phyloP scores from a whole-genome alignment of 2,797 vertebrate species.

The Acomys russatus region DNA sequence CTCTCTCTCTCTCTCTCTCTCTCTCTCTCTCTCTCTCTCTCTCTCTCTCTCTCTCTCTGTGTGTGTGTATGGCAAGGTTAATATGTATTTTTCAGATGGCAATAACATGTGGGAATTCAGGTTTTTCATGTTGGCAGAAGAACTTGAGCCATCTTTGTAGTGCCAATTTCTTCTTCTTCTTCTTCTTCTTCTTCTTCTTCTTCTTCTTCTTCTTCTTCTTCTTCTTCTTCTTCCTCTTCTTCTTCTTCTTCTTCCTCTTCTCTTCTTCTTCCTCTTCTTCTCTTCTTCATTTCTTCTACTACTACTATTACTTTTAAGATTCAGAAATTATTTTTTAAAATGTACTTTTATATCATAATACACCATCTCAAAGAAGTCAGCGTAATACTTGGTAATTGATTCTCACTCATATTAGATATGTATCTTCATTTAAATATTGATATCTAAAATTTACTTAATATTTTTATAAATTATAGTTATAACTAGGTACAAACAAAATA shows the following conservation, averaged over 20 bases:
- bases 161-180: too few species aligned
- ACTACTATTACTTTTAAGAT: too few species aligned
- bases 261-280: too few species aligned
- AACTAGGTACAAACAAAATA: neutral
- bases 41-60: too few species aligned
- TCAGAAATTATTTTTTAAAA: neutral
- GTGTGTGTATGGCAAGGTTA: neutral
- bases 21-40: too few species aligned
- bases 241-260: too few species aligned
- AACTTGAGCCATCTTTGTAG: neutral
- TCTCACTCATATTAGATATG: neutral
- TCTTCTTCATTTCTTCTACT: too few species aligned
- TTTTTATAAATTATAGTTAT: conserved; percentile 2
- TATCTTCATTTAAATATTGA: neutral
- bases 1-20: too few species aligned
- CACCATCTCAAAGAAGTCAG: neutral
- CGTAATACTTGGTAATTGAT: neutral
- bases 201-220: too few species aligned
- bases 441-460: conserved; percentile 29
- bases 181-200: too few species aligned
- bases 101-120: neutral
- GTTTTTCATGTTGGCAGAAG: neutral
- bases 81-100: neutral
- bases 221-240: too few species aligned
- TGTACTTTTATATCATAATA: conserved; percentile 4